Evolutionary conservation across 2,797 vertebrate genomes (phyloP).

Genomic region (Lacerta agilis): DNA sequence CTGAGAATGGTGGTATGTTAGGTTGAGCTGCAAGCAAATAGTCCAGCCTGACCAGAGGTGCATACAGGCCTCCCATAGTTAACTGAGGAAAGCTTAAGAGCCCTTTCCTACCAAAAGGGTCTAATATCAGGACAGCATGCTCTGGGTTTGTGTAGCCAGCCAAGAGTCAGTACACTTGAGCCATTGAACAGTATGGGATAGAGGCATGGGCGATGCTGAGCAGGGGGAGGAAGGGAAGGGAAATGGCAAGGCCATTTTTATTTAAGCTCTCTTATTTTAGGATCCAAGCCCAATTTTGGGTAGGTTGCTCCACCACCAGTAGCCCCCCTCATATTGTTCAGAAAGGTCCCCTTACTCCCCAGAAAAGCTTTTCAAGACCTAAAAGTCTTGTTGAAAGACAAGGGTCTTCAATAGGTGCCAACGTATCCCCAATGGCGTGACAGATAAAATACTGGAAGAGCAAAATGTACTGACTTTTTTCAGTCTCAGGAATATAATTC

Average conservation of each 20-base stretch:
- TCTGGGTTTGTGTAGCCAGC: not conserved
- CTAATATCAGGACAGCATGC: not conserved
- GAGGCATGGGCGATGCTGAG: not conserved
- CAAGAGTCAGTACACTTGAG: not conserved
- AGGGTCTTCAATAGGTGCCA: not conserved
- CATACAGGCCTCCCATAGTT: not conserved
- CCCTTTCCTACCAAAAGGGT: too few relatives aligned
- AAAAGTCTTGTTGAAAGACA: not conserved
- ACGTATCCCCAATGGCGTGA: too few relatives aligned
- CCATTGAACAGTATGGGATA: not conserved
- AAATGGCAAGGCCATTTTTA: not conserved
- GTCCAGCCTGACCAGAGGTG: not conserved
- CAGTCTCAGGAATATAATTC: too few relatives aligned
- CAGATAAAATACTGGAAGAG: too few relatives aligned
- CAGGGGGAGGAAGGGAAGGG: not conserved
- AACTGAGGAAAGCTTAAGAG: not conserved
- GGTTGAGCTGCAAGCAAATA: not conserved
- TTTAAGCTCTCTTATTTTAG: not conserved
- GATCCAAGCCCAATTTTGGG: not conserved
- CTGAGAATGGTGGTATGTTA: not conserved
- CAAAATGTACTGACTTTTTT: too few relatives aligned
- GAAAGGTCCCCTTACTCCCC: not conserved
- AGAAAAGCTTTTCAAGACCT: not conserved
- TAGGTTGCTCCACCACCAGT: not conserved
- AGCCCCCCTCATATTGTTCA: not conserved